A percentile compares a stretch with the other conserved stretches of the same genome.
Evolutionary conservation across 2,888 invertebrate species (phyloP).

Genomic region (Cerceris rybyensis): DNA sequence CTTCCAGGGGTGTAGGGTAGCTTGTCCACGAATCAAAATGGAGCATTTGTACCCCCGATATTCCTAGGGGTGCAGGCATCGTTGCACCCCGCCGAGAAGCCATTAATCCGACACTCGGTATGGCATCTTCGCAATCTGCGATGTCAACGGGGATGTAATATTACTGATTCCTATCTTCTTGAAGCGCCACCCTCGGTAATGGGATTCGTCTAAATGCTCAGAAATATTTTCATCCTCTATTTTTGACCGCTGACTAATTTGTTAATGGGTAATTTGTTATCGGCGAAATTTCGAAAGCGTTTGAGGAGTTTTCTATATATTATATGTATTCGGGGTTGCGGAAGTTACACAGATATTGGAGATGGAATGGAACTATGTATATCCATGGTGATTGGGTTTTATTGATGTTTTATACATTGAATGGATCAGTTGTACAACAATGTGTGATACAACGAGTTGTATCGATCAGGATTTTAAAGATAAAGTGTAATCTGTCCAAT

Average conservation of each 20-base stretch:
- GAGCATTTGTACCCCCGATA: slow-evolving; percentile 29
- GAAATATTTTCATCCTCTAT: background rate
- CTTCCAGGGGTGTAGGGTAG: slow-evolving; percentile 43
- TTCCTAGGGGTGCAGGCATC: slow-evolving; percentile 33
- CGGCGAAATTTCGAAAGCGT: background rate
- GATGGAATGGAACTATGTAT: no score
- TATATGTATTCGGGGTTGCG: no score
- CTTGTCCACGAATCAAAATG: slow-evolving; percentile 59
- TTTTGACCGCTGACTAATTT: background rate
- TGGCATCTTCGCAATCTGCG: slow-evolving; percentile 52
- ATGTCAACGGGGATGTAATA: slow-evolving; percentile 57
- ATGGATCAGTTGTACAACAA: background rate
- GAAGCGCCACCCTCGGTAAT: background rate
- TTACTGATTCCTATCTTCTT: slow-evolving; percentile 55
- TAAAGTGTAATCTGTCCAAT: no score
- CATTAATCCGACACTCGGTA: slow-evolving; percentile 63
- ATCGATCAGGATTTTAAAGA: no score
- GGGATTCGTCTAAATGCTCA: background rate
- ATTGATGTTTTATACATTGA: background rate
- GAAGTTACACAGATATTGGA: no score
- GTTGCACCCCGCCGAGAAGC: slow-evolving; percentile 55
- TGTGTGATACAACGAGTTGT: no score
- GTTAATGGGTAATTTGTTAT: background rate
- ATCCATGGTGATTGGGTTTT: background rate
- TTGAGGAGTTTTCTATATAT: background rate